Evolutionary conservation across 2,888 invertebrate species (phyloP), one percentile per base, ranked within the genome.

Genomic region (Tipula helvola): DNA sequence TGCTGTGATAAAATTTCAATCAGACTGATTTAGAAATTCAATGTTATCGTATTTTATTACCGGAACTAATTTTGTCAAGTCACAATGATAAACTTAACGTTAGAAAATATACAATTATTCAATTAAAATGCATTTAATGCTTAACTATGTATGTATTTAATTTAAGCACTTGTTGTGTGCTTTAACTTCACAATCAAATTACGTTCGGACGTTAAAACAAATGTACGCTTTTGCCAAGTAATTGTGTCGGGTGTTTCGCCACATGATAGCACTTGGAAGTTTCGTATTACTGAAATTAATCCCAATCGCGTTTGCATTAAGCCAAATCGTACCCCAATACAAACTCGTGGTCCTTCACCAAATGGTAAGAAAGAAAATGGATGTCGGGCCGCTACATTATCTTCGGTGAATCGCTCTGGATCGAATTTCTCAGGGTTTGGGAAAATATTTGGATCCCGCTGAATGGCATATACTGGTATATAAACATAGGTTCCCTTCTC

Each of bases 351-450:
- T 0, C 92, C 28, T 28, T 28, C 28, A 28, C 28, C 28, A 28
- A 28, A 28, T 28, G 28, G 28, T 28, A 28, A 28, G 89, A 91
- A 92, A 2, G 90, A 89, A 87, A 89, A 90, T 28, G 90, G 89
- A 87, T 90, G 89, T 36, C 90, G 89, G 39, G 91, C 91, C 0
- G 92, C 91, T 88, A 93, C 93, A 41, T 92, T 92, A 87, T 93
- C 92, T 5, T 91, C 90, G 0, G 92, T 89, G 90, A 94, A 95
- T 88, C 94, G 91, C 39, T 94, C 93, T 0, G 95, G 95, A 86
- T 93, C 92, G 87, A 95, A 95, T 47, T 91, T 91, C 1, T 93
- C 92, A 0, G 95, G 95, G 10, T 95, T 92, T 0, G 93, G 93
- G 88, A 93, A 94, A 88, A 93, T 91, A 1, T 93, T 92, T 0